phyloP scores from a whole-genome alignment of 64 coral and sea anemone species.

The Stichodactyla helianthus region DNA sequence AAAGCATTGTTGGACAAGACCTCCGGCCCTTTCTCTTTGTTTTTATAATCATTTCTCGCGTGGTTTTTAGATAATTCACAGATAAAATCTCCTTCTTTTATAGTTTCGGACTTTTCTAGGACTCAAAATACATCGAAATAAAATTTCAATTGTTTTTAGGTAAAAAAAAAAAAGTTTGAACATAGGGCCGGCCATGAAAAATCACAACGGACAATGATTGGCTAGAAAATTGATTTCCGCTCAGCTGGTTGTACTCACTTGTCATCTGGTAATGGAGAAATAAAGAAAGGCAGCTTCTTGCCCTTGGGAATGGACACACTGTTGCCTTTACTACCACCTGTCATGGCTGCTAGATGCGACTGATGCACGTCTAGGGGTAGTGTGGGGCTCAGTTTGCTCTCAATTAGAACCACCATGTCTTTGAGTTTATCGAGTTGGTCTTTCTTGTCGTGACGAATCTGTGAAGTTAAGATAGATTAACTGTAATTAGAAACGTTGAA shows the following conservation, averaged over 20 bases:
- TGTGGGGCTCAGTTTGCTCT: slow-evolving; percentile 65
- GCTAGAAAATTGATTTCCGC: too few relatives aligned
- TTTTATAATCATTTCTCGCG: too few relatives aligned
- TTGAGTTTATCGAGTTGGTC: slow-evolving; percentile 86
- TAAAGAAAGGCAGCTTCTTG: slow-evolving; percentile 51
- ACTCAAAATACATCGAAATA: too few relatives aligned
- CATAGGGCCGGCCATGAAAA: too few relatives aligned
- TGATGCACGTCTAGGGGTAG: slow-evolving; percentile 67
- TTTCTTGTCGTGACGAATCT: slow-evolving; percentile 95
- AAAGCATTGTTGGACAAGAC: too few relatives aligned
- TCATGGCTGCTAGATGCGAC: slow-evolving; percentile 78
- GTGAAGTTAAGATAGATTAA: background rate
- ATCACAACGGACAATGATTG: too few relatives aligned
- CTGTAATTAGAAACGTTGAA: background rate
- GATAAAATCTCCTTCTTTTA: too few relatives aligned
- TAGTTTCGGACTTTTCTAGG: too few relatives aligned
- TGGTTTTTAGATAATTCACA: too few relatives aligned
- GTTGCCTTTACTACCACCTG: slow-evolving; percentile 55
- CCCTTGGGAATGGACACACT: slow-evolving; percentile 29
- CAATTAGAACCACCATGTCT: slow-evolving; percentile 72
- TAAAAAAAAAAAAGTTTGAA: too few relatives aligned
- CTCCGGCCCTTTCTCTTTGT: too few relatives aligned
- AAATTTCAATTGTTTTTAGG: too few relatives aligned
- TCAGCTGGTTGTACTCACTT: slow-evolving; percentile 34
- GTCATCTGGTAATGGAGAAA: slow-evolving; percentile 71